These are phyloP conservation scores for Myotis myotis DNA, from an alignment of 2,797 vertebrate species.

Conservation along the genomic window DNA sequence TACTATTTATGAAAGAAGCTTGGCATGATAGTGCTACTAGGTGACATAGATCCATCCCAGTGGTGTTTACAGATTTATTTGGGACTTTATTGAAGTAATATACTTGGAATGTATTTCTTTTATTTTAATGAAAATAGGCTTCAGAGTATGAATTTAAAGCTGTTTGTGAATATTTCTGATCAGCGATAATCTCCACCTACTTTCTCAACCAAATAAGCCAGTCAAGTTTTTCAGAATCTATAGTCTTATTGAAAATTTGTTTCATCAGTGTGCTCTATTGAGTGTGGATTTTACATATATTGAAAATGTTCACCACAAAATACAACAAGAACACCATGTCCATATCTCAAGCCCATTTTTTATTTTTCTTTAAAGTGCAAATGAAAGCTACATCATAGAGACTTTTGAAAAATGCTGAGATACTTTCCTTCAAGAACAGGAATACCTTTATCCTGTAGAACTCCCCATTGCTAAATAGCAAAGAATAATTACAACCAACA, in stretches of 20 bases:
- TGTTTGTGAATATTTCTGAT: constrained; percentile 47
- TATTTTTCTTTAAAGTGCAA: constrained; percentile 19
- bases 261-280: constrained; percentile 9
- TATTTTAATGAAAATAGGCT: constrained; percentile 45
- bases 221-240: background rate
- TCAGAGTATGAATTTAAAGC: constrained; percentile 45
- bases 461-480: constrained; percentile 24
- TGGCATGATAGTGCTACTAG: background rate
- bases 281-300: constrained; percentile 26
- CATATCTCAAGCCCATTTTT: background rate
- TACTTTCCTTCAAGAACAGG: constrained; percentile 24
- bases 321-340: background rate
- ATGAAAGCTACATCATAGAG: background rate
- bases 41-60: background rate
- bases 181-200: background rate
- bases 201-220: background rate
- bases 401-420: constrained; percentile 35
- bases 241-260: background rate
- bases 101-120: constrained; percentile 51
- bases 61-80: constrained; percentile 31
- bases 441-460: background rate
- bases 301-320: constrained; percentile 18
- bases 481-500: background rate
- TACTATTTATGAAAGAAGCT: background rate
- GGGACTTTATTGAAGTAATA: constrained; percentile 23